Conservation (phyloP, 2,888 invertebrate species). For the Heliconius ethilla region DNA sequence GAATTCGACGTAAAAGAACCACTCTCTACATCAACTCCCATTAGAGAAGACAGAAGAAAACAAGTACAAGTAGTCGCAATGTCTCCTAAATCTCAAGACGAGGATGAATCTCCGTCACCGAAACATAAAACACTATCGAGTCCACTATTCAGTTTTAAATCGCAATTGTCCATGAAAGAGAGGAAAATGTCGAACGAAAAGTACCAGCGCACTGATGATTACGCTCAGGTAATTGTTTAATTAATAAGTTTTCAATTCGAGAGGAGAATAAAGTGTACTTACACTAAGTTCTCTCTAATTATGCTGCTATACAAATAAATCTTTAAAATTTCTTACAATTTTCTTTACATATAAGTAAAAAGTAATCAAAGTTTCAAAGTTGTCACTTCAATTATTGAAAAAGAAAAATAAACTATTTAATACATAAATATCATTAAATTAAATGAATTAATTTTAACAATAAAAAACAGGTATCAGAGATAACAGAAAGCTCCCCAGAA, state of each 20-base stretch:
- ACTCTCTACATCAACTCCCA: slow-evolving; percentile 70
- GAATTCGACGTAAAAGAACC: slow-evolving; percentile 59
- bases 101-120: slow-evolving; percentile 43
- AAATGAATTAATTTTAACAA: not conserved
- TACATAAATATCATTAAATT: too few species aligned
- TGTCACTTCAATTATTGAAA: not conserved
- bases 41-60: slow-evolving; percentile 56
- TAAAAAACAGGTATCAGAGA: slow-evolving; percentile 31
- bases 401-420: not conserved
- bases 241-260: too few species aligned
- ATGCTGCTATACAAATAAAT: too few species aligned
- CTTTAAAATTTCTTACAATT: too few species aligned
- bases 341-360: not conserved
- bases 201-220: slow-evolving; percentile 59
- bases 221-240: slow-evolving; percentile 45
- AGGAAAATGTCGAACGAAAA: slow-evolving; percentile 55
- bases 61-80: slow-evolving; percentile 70
- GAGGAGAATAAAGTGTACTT: too few species aligned
- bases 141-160: slow-evolving; percentile 51
- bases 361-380: not conserved
- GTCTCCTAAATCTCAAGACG: slow-evolving; percentile 60
- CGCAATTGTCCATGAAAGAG: slow-evolving; percentile 54
- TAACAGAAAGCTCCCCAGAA: slow-evolving; percentile 33
- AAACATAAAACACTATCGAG: slow-evolving; percentile 48
- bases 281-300: too few species aligned